A percentile compares a stretch with the other conserved stretches of the same genome.
Conservation (phyloP, 1,140 invertebrate genomes). For the Batillaria attramentaria region DNA sequence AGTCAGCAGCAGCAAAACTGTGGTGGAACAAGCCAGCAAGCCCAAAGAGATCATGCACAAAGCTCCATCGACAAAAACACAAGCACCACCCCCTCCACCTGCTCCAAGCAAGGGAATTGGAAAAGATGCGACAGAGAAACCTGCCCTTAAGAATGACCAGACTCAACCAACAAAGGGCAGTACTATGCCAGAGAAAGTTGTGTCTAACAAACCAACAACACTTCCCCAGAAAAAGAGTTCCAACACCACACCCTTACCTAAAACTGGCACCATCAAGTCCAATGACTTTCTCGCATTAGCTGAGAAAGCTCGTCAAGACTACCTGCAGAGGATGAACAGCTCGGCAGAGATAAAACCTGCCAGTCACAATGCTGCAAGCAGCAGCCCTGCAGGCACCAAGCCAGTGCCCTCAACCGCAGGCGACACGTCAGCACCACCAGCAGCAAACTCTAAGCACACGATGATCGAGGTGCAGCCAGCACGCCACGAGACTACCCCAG, state of each 20-base stretch:
- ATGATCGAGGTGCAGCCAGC: constrained; percentile 40
- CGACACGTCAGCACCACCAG: constrained; percentile 36
- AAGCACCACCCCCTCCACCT: constrained; percentile 5
- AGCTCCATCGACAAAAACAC: not conserved
- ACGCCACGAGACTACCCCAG: not conserved
- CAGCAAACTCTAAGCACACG: constrained; percentile 22
- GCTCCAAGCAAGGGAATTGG: not conserved
- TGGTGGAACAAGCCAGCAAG: constrained; percentile 10
- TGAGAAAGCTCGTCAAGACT: constrained; percentile 63
- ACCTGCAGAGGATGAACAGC: constrained; percentile 52
- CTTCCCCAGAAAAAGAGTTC: not conserved
- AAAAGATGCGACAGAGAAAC: constrained; percentile 21
- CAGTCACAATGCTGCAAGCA: constrained; percentile 17
- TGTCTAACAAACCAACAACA: constrained; percentile 11
- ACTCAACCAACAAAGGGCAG: not conserved
- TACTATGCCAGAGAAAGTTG: not conserved
- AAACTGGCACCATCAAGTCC: constrained; percentile 22
- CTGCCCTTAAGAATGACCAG: not conserved
- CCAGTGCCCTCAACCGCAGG: constrained; percentile 20
- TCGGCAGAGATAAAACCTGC: constrained; percentile 14
- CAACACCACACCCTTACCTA: constrained; percentile 5
- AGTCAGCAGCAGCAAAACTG: not conserved
- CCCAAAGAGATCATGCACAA: constrained; percentile 31
- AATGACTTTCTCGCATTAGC: constrained; percentile 61
- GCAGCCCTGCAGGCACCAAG: constrained; percentile 39